Percentiles rank a stretch among this genome's conserved stretches.
Evolutionary conservation across 2,797 vertebrate genomes (phyloP).

Genomic region (Hippoglossus hippoglossus): DNA sequence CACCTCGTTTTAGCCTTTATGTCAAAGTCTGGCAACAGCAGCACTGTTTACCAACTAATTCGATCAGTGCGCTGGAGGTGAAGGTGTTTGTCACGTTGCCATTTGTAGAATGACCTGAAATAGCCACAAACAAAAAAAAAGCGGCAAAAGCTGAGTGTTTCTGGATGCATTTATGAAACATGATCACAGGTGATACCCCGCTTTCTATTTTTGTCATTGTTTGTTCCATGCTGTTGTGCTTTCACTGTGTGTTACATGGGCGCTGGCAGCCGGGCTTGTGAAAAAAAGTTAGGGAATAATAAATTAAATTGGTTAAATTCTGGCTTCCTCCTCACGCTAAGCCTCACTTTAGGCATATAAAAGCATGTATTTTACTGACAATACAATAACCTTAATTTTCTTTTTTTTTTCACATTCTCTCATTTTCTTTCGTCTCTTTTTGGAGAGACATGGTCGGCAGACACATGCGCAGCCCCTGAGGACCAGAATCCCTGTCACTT

Average conservation of each 20-base stretch:
- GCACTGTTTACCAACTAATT: constrained; percentile 16
- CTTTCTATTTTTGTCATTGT: background rate
- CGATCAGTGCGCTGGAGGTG: constrained; percentile 20
- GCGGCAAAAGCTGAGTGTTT: background rate
- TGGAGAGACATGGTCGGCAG: constrained; percentile 2
- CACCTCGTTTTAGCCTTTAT: constrained; percentile 13
- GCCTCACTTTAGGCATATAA: constrained; percentile 29
- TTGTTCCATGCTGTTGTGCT: background rate
- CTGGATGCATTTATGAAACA: background rate
- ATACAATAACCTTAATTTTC: background rate
- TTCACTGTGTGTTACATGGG: background rate
- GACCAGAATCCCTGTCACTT: constrained; percentile 45
- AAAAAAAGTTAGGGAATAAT: background rate
- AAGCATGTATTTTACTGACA: constrained; percentile 17
- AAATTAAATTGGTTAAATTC: constrained; percentile 22
- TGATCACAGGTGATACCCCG: background rate
- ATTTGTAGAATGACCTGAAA: constrained; percentile 17
- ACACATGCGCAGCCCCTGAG: constrained; percentile 11
- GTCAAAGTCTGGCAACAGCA: constrained; percentile 9
- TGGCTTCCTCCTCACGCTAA: constrained; percentile 32
- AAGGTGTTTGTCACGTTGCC: constrained; percentile 12
- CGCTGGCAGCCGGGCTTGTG: background rate
- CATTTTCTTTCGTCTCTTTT: background rate
- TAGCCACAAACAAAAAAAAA: background rate
- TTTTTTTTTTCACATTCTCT: constrained; percentile 1